Evolutionary conservation across 2,113 vertebrate genomes (phyloP).

Genomic region (Hemibagrus wyckioides): DNA sequence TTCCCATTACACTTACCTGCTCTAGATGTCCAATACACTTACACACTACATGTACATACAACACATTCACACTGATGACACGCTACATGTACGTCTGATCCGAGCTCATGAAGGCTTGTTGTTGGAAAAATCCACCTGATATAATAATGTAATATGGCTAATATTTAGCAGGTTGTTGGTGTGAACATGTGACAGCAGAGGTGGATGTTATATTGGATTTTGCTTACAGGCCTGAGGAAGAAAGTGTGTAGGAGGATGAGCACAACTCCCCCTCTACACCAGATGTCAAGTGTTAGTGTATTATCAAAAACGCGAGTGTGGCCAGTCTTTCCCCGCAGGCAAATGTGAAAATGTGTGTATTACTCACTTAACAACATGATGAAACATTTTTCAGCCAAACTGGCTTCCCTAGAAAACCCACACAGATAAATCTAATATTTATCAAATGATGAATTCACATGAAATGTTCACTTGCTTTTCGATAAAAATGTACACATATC

Average conservation of each 20-base stretch:
- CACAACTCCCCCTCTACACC: constrained; percentile 62
- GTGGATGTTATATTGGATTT: constrained; percentile 67
- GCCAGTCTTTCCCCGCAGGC: constrained; percentile 45
- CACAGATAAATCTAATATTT: background rate
- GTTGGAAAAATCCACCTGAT: constrained; percentile 15
- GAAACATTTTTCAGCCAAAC: constrained; percentile 29
- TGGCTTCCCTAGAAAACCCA: constrained; percentile 21
- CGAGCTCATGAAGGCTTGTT: background rate
- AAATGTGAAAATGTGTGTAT: constrained; percentile 36
- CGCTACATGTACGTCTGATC: background rate
- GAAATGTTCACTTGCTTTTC: background rate
- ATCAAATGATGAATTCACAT: background rate
- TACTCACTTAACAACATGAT: constrained; percentile 35
- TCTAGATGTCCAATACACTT: background rate
- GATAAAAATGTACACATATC: background rate
- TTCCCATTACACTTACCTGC: background rate
- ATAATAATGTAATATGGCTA: constrained; percentile 54
- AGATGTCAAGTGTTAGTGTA: constrained; percentile 64
- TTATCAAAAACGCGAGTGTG: constrained; percentile 56
- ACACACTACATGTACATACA: background rate
- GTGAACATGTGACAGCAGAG: constrained; percentile 60
- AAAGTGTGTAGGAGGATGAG: constrained; percentile 67
- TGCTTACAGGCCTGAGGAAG: constrained; percentile 68
- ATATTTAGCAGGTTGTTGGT: constrained; percentile 60
- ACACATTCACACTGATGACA: background rate